Evolutionary conservation across 1,140 invertebrate genomes (phyloP).

Genomic region (Eulimnadia texana): DNA sequence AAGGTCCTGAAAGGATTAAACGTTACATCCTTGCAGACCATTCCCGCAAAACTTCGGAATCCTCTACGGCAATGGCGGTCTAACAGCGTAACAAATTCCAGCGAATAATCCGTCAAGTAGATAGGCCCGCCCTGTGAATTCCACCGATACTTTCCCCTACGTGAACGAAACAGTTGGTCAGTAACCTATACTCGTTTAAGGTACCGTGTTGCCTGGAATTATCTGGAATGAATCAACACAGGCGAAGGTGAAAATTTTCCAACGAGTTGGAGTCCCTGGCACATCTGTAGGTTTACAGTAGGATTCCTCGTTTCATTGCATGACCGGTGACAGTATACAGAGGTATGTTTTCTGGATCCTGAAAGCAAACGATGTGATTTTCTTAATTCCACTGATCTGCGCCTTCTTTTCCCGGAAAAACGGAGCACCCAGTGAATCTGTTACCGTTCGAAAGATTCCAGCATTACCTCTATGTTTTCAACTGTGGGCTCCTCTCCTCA

Average conservation of each 20-base stretch:
- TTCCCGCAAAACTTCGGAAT: neutral
- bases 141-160: neutral
- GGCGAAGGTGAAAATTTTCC: neutral
- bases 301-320: neutral
- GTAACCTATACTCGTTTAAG: too few relatives aligned
- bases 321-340: neutral
- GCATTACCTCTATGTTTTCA: neutral
- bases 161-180: neutral
- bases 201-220: slow-evolving; percentile 2
- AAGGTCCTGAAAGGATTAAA: neutral
- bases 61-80: neutral
- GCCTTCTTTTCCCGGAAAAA: neutral
- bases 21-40: neutral
- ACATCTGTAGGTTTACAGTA: neutral
- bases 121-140: neutral
- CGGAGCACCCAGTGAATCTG: neutral
- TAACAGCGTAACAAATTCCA: neutral
- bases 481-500: neutral
- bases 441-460: neutral
- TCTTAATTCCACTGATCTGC: neutral
- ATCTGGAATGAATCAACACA: neutral
- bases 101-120: neutral
- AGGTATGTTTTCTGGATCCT: neutral
- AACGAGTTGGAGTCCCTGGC: neutral
- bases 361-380: neutral